Evolutionary conservation across 2,888 invertebrate genomes (phyloP).

Genomic region (Entomobrya multifasciata): DNA sequence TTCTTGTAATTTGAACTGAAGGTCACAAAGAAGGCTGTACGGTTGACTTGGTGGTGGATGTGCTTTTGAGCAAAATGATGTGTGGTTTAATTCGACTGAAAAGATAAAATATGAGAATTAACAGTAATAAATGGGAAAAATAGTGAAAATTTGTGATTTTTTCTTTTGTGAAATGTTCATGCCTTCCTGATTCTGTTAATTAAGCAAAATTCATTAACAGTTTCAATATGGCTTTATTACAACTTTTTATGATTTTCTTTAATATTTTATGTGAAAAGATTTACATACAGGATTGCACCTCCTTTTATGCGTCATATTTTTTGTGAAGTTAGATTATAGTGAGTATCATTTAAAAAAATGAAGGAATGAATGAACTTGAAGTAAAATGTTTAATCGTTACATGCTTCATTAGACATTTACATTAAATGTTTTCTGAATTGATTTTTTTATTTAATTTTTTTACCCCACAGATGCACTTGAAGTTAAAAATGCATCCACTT

Average conservation of each 20-base stretch:
- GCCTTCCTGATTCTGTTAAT: constrained; percentile 30
- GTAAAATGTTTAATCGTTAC: constrained; percentile 2
- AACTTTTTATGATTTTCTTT: background rate
- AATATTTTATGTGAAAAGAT: background rate
- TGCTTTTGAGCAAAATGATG: background rate
- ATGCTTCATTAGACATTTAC: background rate
- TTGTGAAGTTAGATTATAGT: background rate
- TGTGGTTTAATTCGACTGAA: constrained; percentile 24
- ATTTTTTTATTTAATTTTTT: background rate
- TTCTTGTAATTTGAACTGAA: constrained; percentile 56
- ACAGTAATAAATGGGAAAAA: background rate
- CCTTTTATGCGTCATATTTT: too few relatives aligned
- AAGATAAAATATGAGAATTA: constrained; percentile 14
- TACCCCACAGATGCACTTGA: too few relatives aligned
- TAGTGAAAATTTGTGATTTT: constrained; percentile 33
- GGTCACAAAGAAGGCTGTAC: constrained; percentile 44
- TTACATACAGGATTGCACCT: too few relatives aligned
- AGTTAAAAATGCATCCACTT: background rate
- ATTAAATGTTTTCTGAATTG: background rate
- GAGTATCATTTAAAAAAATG: background rate
- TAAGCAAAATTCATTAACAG: constrained; percentile 34
- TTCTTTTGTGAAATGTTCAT: background rate
- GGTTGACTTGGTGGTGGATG: background rate
- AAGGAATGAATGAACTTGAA: background rate
- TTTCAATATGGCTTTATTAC: background rate